Conservation (phyloP, 2,797 vertebrate species). For the Bradypodion ventrale region DNA sequence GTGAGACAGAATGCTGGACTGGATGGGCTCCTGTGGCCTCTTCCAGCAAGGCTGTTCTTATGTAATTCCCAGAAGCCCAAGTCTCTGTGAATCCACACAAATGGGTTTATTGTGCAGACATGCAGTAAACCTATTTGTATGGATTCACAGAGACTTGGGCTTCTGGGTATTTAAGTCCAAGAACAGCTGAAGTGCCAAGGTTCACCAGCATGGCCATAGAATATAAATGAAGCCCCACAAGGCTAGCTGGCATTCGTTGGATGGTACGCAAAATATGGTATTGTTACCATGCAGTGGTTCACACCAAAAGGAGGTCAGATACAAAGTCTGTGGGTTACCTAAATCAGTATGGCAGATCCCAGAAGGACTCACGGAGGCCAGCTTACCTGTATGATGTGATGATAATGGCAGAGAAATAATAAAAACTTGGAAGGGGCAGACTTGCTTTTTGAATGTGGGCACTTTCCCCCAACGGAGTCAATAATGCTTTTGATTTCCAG, state of each 20-base stretch:
- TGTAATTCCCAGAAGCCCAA: too few relatives aligned
- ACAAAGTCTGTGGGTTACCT: conserved; percentile 29
- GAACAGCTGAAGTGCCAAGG: too few relatives aligned
- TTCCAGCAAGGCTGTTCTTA: too few relatives aligned
- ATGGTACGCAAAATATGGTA: background rate
- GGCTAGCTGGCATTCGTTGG: background rate
- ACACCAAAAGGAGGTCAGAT: conserved; percentile 1
- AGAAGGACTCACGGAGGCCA: conserved; percentile 19
- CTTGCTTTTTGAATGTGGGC: conserved; percentile 7
- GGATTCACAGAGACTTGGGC: too few relatives aligned
- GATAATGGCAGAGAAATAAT: conserved; percentile 21
- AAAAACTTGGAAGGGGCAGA: conserved; percentile 29
- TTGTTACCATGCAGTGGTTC: conserved; percentile 1
- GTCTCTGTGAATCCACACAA: too few relatives aligned
- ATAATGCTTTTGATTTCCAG: conserved; percentile 53
- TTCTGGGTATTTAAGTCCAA: too few relatives aligned
- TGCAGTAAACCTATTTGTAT: too few relatives aligned
- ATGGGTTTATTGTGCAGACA: too few relatives aligned
- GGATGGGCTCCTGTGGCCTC: too few relatives aligned
- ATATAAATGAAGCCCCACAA: too few relatives aligned
- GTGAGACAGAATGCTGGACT: too few relatives aligned
- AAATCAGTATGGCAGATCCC: background rate
- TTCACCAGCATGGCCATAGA: too few relatives aligned
- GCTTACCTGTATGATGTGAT: background rate
- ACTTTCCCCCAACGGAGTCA: conserved; percentile 33